Percentiles rank a stretch among this genome's conserved stretches.
Evolutionary conservation across 2,888 invertebrate genomes (phyloP).

Genomic region (Rotaria sp.): DNA sequence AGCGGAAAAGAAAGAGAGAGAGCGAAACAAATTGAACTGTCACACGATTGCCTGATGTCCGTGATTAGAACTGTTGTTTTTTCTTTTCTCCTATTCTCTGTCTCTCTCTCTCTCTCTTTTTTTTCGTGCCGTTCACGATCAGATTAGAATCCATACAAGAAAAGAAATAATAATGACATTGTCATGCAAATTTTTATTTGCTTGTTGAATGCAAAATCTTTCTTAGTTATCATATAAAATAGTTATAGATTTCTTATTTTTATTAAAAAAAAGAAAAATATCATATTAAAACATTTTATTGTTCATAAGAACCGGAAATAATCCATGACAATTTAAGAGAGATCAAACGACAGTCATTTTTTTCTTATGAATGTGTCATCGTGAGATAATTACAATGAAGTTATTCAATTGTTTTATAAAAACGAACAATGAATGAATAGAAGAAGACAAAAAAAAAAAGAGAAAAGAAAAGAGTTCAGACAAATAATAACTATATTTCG

Average conservation of each 20-base stretch:
- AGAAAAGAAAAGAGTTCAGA: no score
- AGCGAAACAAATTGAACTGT: constrained; percentile 21
- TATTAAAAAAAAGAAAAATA: background rate
- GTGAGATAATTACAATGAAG: background rate
- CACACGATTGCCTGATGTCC: constrained; percentile 20
- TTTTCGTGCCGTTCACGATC: background rate
- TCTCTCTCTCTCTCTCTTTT: background rate
- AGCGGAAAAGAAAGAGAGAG: background rate
- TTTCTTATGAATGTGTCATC: background rate
- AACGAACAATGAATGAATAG: no score
- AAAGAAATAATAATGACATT: background rate
- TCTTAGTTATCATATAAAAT: background rate
- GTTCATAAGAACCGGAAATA: background rate
- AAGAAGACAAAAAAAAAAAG: no score
- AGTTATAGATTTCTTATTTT: no score
- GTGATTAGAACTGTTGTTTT: constrained; percentile 7
- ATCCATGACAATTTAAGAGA: background rate
- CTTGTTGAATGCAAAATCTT: background rate
- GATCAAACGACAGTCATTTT: background rate
- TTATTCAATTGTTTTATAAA: background rate
- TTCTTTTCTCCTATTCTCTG: background rate
- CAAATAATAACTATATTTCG: background rate
- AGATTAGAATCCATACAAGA: background rate
- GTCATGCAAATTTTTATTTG: background rate
- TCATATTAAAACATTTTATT: no score